Percentiles rank a stretch among this genome's conserved stretches.
Conservation (phyloP, 2,797 vertebrate species). For the Acomys russatus region DNA sequence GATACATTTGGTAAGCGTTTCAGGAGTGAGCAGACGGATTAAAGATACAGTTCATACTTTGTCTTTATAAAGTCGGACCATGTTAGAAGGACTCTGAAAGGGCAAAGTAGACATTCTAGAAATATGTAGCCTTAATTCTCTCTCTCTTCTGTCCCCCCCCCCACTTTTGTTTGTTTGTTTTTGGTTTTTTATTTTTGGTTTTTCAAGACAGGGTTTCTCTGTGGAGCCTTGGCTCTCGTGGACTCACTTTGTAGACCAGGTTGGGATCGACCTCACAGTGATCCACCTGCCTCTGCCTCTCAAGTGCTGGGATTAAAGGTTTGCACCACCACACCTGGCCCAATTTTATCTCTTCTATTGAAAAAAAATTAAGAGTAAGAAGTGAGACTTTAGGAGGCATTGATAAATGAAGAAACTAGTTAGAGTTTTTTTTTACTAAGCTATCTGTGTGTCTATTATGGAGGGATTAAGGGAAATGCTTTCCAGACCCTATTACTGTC, state of each 20-base stretch:
- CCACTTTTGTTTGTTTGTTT: too few species aligned
- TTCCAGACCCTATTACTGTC: neutral
- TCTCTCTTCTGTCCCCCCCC: too few species aligned
- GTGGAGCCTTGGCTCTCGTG: too few species aligned
- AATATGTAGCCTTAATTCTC: neutral
- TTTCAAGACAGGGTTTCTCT: too few species aligned
- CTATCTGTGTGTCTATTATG: too few species aligned
- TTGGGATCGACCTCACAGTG: too few species aligned
- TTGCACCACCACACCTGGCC: too few species aligned
- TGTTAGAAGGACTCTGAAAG: slow-evolving; percentile 28
- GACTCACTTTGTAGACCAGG: too few species aligned
- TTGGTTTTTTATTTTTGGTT: too few species aligned
- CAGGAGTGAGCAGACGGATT: neutral
- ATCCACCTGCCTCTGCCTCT: too few species aligned
- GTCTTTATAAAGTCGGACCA: neutral
- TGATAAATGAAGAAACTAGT: slow-evolving; percentile 13
- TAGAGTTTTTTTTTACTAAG: neutral
- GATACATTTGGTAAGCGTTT: neutral
- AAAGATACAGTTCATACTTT: slow-evolving; percentile 23
- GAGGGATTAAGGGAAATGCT: neutral
- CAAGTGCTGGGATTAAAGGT: too few species aligned
- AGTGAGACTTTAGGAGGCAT: neutral
- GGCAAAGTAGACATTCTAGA: neutral
- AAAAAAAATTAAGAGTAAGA: slow-evolving; percentile 47
- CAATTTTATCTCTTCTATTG: slow-evolving; percentile 2